Conservation (phyloP, 2,888 invertebrate genomes). For the Rhogogaster chlorosoma region DNA sequence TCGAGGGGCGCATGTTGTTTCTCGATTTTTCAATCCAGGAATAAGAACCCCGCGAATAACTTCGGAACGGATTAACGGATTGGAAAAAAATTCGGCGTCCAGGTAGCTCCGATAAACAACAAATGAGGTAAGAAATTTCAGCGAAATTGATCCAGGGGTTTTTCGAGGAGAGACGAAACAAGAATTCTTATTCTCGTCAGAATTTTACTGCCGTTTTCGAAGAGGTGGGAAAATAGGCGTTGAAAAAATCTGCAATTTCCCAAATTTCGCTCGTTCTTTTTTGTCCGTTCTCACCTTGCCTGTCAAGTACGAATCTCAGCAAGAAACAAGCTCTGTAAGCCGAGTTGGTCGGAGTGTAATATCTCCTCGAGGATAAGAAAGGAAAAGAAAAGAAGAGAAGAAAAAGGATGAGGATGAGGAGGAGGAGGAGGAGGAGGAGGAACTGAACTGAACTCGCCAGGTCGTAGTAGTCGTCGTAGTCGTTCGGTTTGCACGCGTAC, state of each 20-base stretch:
- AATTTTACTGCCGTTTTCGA: too few species aligned
- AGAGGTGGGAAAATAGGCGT: not conserved
- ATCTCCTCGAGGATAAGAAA: not conserved
- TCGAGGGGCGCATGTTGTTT: not conserved
- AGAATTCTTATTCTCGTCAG: too few species aligned
- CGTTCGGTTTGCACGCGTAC: not conserved
- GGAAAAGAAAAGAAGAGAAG: not conserved
- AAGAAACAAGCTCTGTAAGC: not conserved
- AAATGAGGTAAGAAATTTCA: not conserved
- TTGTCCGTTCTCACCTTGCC: not conserved
- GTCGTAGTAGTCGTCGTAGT: constrained; percentile 6
- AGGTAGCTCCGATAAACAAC: not conserved
- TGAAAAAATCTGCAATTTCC: not conserved
- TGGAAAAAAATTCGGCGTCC: not conserved
- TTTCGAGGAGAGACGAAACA: not conserved
- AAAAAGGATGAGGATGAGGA: not conserved
- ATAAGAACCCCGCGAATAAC: not conserved
- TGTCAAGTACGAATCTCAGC: not conserved
- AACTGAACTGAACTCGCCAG: not conserved
- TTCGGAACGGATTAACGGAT: not conserved
- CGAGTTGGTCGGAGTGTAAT: not conserved
- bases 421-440: not conserved
- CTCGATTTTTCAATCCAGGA: not conserved
- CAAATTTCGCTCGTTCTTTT: not conserved
- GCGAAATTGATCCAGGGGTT: not conserved